Evolutionary conservation across 2,888 invertebrate genomes (phyloP), one percentile per base, ranked within the genome.

Genomic region (Amphipoea oculea): DNA sequence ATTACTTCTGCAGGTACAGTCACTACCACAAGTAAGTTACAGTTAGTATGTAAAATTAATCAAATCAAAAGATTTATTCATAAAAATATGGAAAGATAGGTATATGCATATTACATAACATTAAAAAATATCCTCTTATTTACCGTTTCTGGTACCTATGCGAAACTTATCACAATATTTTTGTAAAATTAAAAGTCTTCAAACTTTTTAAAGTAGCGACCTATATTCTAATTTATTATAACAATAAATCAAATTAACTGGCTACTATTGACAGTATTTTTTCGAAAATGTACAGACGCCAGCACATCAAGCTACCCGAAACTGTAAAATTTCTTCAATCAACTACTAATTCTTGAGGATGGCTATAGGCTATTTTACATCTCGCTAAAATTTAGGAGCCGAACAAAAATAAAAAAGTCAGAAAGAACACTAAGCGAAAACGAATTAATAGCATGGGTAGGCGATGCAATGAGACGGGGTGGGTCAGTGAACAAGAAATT

Each of bases 1-100:
- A 79, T 66, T 66, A 79, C 11, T 65, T 70, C 65, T 40, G 83
- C 54, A 83, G 40, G 83, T 62, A 82, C 12, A 54, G 40, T 40
- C 23, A 54, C 11, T 3, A 74, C 17, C 45, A 29, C 57, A 6
- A 17, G 29, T 36, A 29, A 12, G 6, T 45, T 29, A 42, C n/a
- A 11, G 9, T 23, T n/a, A 68, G 1, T 29, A 29, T 29, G 20
- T 20, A 29, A 29, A 29, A 62, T 62, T 14, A 29, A 62, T 29
- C 1, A 60, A 60, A n/a, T 60, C 5, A 23, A 23, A 23, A 57
- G 3, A 60, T n/a, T 60, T 60, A 60, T 60, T 60, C 12, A 1
- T n/a, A 60, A 9, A 9, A 62, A 2, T 62, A 6, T 6, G 29
- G 29, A 2, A 6, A 62, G 29, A 14, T 14, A 60, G n/a, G 60